phyloP scores from a whole-genome alignment of 1,140 invertebrate genomes.

The Papilio polyxenes region DNA sequence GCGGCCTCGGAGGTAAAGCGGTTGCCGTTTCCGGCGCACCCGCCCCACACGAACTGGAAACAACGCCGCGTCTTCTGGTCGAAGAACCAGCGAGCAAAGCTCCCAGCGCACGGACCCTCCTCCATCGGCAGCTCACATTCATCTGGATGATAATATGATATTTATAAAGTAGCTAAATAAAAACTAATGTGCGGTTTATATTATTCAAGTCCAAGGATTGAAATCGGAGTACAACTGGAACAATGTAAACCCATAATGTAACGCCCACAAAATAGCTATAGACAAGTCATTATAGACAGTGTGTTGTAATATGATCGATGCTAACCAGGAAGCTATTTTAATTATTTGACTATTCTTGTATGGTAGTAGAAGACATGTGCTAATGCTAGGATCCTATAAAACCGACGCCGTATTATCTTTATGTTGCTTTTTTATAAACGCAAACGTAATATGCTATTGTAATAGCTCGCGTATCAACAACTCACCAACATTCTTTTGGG shows the following conservation, averaged over 20 bases:
- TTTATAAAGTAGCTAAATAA: background rate
- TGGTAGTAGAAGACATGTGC: too few species aligned
- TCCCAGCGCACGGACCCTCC: conserved; percentile 91
- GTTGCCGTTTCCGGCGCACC: conserved; percentile 95
- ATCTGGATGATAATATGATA: conserved; percentile 11
- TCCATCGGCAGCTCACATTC: conserved; percentile 83
- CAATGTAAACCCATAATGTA: too few species aligned
- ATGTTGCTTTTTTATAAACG: too few species aligned
- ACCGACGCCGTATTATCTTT: background rate
- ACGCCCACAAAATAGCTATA: too few species aligned
- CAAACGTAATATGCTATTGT: too few species aligned
- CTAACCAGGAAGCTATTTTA: too few species aligned
- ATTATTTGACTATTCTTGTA: too few species aligned
- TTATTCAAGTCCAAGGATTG: too few species aligned
- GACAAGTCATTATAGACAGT: too few species aligned
- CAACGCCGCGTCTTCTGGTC: conserved; percentile 87
- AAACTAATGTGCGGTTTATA: too few species aligned
- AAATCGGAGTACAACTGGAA: too few species aligned
- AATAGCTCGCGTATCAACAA: conserved; percentile 37
- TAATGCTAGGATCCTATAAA: background rate
- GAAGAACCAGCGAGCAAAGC: conserved; percentile 91
- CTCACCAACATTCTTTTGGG: conserved; percentile 85
- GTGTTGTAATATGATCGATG: too few species aligned
- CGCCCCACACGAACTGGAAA: conserved; percentile 91
- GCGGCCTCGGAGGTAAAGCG: conserved; percentile 91